Base-by-base conservation (phyloP, 2,888 invertebrate species). In the Megaustenia siamemsis region DNA sequence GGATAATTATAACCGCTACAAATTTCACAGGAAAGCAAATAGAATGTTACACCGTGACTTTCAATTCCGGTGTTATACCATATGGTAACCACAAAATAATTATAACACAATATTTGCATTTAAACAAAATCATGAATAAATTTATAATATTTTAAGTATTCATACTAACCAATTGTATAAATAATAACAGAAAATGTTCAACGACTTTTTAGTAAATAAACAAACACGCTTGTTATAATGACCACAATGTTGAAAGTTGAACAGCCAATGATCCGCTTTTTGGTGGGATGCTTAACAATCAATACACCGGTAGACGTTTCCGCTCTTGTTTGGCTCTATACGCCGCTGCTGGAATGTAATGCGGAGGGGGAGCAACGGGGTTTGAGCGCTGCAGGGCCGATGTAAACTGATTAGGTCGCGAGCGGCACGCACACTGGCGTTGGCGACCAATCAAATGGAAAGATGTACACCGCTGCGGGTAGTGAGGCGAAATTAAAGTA, bases 351-450 rank as follows among this genome's bases (percentile, higher is more conserved):
- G 49, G 45, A n/a, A 10, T 40, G 75, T 56, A 81, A 71, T 28
- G 82, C 73, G 53, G 43, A 63, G 60, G n/a, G 69, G 69, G 60
- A 60, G 21, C 4, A 28, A 28, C 8, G n/a, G n/a, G 12, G n/a
- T 28, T 28, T 28, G 63, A 32, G 63, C 28, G 63, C 43, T 71
- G 56, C 73, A 66, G n/a, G 49, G 82, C 82, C 63, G 66, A 76
- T 82, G 76, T 82, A 76, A 82, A 76, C 66, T 43, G 82, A 66
- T 66, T 38, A 76, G n/a, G 40, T 66, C 82, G 76, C 82, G 49
- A 45, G 75, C 75, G 28, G 66, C 75, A 56, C 38, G 75, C 76
- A 28, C 49, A 18, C 38, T 32, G 60, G 63, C 49, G 49, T 10
- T 45, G 63, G 49, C 18, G 76, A 45, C 76, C 45, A 82, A 82